Evolutionary conservation across 1,140 invertebrate genomes (phyloP).

Genomic region (Nasonia giraulti): DNA sequence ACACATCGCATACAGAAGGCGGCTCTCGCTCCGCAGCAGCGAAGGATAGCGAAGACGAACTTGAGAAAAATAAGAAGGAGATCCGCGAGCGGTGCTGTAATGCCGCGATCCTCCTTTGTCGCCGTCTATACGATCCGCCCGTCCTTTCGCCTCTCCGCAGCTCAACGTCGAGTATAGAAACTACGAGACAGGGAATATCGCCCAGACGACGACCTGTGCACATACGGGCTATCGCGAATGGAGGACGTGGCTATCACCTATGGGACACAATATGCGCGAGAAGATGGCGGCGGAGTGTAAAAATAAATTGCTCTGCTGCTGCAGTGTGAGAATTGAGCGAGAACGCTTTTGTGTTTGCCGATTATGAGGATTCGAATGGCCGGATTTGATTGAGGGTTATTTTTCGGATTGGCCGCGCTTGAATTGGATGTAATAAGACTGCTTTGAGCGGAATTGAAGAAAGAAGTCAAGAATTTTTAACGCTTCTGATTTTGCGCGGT

Average conservation of each 20-base stretch:
- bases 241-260: conserved; percentile 3
- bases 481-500: too few relatives aligned
- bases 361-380: not conserved
- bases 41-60: not conserved
- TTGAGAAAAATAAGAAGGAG: not conserved
- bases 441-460: too few relatives aligned
- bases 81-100: not conserved
- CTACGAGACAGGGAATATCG: not conserved
- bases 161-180: not conserved
- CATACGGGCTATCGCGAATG: not conserved
- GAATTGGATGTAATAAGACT: too few relatives aligned
- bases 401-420: not conserved
- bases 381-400: not conserved
- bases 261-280: not conserved
- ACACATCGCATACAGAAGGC: not conserved
- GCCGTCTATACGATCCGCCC: not conserved
- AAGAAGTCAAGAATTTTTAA: too few relatives aligned
- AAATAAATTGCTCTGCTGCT: conserved; percentile 11
- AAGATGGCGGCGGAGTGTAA: not conserved
- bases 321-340: conserved; percentile 1
- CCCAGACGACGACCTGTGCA: not conserved
- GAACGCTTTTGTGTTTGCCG: not conserved
- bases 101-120: conserved; percentile 1
- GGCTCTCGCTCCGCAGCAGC: too few relatives aligned
- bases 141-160: not conserved